phyloP scores from a whole-genome alignment of 2,113 vertebrate species.

The Bungarus multicinctus region DNA sequence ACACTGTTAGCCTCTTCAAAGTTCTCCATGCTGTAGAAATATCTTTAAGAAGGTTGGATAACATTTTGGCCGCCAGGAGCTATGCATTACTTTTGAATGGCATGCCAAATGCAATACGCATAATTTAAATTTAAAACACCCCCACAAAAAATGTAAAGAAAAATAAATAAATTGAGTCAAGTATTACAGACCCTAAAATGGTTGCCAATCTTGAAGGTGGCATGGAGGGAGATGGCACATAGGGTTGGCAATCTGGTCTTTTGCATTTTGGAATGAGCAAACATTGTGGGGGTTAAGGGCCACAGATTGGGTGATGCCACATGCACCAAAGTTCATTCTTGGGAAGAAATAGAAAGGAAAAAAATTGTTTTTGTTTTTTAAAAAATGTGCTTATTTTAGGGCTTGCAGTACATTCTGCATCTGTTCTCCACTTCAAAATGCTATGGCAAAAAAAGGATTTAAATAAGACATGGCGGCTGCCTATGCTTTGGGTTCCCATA shows the following conservation, averaged over 20 bases:
- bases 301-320: not conserved
- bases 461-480: not conserved
- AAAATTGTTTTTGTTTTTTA: not conserved
- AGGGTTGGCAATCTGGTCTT: not conserved
- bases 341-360: not conserved
- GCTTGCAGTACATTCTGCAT: not conserved
- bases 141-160: not conserved
- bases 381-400: not conserved
- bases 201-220: not conserved
- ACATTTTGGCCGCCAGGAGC: not conserved
- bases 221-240: not conserved
- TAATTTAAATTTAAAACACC: not conserved
- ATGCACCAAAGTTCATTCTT: not conserved
- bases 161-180: not conserved
- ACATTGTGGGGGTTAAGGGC: not conserved
- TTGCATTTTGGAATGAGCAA: not conserved
- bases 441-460: not conserved
- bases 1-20: not conserved
- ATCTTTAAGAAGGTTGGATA: not conserved
- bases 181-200: not conserved
- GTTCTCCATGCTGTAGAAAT: not conserved
- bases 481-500: not conserved
- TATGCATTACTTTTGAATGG: not conserved
- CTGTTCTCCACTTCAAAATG: not conserved
- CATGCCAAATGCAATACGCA: not conserved